Base-by-base conservation (phyloP, 2,797 vertebrate species). In the Sebastes wilsoni region DNA sequence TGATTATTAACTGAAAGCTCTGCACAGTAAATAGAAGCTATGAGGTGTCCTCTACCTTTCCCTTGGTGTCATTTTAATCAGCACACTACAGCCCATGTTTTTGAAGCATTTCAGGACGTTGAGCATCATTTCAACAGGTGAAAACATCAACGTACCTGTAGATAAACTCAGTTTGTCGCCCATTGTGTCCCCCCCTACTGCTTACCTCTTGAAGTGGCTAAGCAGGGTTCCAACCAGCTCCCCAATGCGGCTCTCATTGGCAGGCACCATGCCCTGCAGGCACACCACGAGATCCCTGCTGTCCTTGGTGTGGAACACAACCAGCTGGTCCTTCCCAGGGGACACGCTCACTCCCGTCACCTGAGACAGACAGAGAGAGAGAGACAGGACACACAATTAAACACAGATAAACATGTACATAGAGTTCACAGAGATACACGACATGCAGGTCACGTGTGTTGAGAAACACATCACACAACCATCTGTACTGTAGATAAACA, bases 231-330 rank as follows among this genome's bases (percentile, higher is more conserved):
- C 98, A 67, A 99, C 97, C 87, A 99, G 95, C 92, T 99, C 98
- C 11, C 98, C 98, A 11, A 99, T 96, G 83, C 97, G 96, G 94
- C 94, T 99, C 92, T 98, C 98, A 1, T 89, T 93, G 23, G 96
- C 93, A 14, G 97, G 97, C 79, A 96, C 95, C 64, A 97, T 96
- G 65, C 96, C 96, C 94, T 97, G 96, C 83, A 99, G 97, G 81
- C 98, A 99, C 81, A 98, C 98, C 22, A 99, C 97, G 67, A 99
- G 97, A 88, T 99, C 98, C 85, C 96, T 95, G 95, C 93, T 98
- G 95, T 99, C 98, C 74, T 99, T 99, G 5, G 97, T 99, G 92
- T 99, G 98, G 94, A 99, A 99, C 85, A 99, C 97, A 54, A 99
- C 97, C 36, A 99, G 97, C 93, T 99, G 97, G 95, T 99, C 98